phyloP scores from a whole-genome alignment of 2,113 vertebrate species.

The Tragelaphus imberbis region DNA sequence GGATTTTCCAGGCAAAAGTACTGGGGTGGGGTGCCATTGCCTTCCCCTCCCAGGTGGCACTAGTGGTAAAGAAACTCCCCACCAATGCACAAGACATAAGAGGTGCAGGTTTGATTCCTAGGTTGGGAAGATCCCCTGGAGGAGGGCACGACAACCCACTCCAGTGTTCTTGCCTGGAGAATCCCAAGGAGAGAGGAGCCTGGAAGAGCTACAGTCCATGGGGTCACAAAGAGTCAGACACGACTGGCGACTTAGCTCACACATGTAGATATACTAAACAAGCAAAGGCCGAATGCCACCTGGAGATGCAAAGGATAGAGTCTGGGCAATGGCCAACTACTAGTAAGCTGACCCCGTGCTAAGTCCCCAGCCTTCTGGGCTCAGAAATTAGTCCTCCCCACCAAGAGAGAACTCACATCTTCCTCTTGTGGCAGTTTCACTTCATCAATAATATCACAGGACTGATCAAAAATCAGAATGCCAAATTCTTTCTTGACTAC shows the following conservation, averaged over 20 bases:
- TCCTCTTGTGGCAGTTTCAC: background rate
- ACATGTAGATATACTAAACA: background rate
- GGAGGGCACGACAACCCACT: background rate
- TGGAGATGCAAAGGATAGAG: background rate
- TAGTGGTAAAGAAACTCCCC: background rate
- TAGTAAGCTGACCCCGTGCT: background rate
- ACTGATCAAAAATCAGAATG: background rate
- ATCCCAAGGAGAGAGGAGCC: background rate
- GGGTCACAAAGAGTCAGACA: background rate
- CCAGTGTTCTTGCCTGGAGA: background rate
- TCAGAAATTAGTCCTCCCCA: background rate
- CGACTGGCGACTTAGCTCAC: background rate
- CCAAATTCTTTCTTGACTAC: background rate
- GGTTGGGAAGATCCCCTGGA: background rate
- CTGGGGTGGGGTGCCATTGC: too few species aligned
- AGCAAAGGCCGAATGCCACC: background rate
- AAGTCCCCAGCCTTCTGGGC: background rate
- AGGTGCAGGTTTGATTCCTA: background rate
- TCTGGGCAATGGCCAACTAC: background rate
- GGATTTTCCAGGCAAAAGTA: too few species aligned
- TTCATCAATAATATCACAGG: background rate
- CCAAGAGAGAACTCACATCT: background rate
- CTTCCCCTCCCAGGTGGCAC: too few species aligned
- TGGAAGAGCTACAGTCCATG: background rate
- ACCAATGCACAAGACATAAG: background rate